Evolutionary conservation across 1,140 invertebrate genomes (phyloP), one percentile per base, ranked within the genome.

Genomic region (Latrodectus geometricus): DNA sequence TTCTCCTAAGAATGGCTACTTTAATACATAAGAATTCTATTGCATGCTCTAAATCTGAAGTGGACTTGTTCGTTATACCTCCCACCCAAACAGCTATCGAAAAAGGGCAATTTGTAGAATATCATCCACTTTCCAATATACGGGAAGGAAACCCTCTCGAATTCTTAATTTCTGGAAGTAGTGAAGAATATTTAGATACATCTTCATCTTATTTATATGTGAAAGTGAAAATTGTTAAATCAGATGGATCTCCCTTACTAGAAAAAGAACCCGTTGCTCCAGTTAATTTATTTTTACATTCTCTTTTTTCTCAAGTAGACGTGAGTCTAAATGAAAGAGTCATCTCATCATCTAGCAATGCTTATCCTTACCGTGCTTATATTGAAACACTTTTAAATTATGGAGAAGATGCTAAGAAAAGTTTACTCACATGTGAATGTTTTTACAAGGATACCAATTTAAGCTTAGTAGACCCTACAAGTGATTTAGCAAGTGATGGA

Each of bases 391-490:
- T 69, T 11, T n/a, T 69, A 11, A 69, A 69, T 11, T n/a, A 69
- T 80, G 78, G 78, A 7, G 20, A 52, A 9, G 49, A 80, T n/a
- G 21, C 35, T 9, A 80, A 80, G 21, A 52, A 23, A 50, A 50
- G 17, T 21, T 65, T 23, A 21, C 66, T 80, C 17, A 80, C 20
- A 20, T n/a, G 35, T 70, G 66, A 80, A 54, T 49, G 48, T 11
- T 80, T 69, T 80, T 80, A 80, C 48, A 80, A 69, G 0, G 65
- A 80, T 80, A n/a, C n/a, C n/a, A n/a, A n/a, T n/a, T 20, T 9
- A 7, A 48, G 52, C 17, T n/a, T 8, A 66, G 65, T 66, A 66
- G 11, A 66, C 11, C 65, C 7, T 12, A 66, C 17, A 20, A 48
- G 20, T n/a, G 21, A 12, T 9, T 14, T n/a, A n/a, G 54, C 17